Conservation (phyloP, 2,113 vertebrate species). For the Grus americana region DNA sequence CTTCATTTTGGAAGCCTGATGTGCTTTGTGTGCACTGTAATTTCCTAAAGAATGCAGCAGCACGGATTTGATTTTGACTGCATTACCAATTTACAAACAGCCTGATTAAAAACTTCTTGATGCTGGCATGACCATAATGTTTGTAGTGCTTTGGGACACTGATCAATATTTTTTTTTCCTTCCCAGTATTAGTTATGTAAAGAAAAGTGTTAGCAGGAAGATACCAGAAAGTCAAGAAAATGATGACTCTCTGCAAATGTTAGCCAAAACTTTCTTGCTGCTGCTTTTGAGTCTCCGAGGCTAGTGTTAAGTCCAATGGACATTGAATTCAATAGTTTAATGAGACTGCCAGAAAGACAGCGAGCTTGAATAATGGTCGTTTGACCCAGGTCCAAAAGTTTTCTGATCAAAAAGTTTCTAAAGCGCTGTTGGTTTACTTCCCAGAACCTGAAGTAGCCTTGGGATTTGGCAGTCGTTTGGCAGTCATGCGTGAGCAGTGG, state of each 20-base stretch:
- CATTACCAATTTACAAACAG: background rate
- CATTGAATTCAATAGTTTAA: background rate
- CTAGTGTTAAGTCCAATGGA: background rate
- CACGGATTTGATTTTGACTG: background rate
- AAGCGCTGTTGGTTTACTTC: conserved; percentile 23
- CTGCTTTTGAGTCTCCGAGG: background rate
- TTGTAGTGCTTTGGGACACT: background rate
- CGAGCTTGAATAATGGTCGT: background rate
- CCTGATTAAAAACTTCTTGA: background rate
- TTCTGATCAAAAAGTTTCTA: conserved; percentile 12
- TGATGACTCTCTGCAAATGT: rapidly evolving
- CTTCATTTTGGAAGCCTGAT: background rate
- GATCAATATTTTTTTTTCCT: background rate
- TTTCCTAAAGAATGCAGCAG: background rate
- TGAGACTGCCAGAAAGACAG: background rate
- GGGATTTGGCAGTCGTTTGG: background rate
- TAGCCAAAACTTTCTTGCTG: background rate
- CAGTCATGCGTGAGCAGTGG: background rate
- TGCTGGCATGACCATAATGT: background rate
- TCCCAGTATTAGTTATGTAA: background rate
- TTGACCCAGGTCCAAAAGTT: background rate
- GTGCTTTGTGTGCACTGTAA: background rate
- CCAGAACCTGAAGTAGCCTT: conserved; percentile 34
- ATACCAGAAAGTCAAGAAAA: background rate
- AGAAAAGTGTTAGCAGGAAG: background rate